Percentiles rank a stretch among this genome's conserved stretches.
Evolutionary conservation across 2,888 invertebrate genomes (phyloP).

Genomic region (Anarsia innoxiella): DNA sequence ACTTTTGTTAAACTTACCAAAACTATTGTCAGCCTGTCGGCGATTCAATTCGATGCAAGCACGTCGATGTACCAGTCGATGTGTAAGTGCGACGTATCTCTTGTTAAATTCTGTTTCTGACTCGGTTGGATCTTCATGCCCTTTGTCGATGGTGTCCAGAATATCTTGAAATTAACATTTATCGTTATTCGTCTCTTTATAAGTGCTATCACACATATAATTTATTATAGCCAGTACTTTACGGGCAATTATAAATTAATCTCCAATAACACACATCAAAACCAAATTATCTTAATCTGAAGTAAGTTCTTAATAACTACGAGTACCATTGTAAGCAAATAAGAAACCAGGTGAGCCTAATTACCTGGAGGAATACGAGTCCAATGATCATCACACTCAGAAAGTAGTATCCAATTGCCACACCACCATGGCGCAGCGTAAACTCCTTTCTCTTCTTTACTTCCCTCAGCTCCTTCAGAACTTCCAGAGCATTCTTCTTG

Average conservation of each 20-base stretch:
- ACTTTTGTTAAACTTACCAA: constrained; percentile 87
- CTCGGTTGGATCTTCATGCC: constrained; percentile 75
- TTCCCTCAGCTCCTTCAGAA: constrained; percentile 58
- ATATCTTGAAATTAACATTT: constrained; percentile 43
- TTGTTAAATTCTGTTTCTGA: constrained; percentile 91
- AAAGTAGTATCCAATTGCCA: constrained; percentile 81
- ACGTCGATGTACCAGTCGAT: constrained; percentile 91
- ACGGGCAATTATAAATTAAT: too few relatives aligned
- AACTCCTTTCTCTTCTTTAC: constrained; percentile 80
- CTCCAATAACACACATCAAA: too few relatives aligned
- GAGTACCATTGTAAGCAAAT: too few relatives aligned
- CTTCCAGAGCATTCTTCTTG: constrained; percentile 75
- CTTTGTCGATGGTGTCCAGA: constrained; percentile 34
- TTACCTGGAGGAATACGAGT: constrained; percentile 62
- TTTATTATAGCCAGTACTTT: too few relatives aligned
- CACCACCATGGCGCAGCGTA: constrained; percentile 87
- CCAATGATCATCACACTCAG: constrained; percentile 64
- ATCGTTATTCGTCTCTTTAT: too few relatives aligned
- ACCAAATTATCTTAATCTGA: too few relatives aligned
- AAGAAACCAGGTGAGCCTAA: not conserved
- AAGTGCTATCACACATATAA: too few relatives aligned
- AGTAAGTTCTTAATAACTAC: too few relatives aligned
- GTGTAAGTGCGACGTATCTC: constrained; percentile 89
- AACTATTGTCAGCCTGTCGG: constrained; percentile 86
- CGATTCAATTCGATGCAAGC: constrained; percentile 93